Evolutionary conservation across 2,797 vertebrate species (phyloP).

Genomic region (Fratercula arctica): DNA sequence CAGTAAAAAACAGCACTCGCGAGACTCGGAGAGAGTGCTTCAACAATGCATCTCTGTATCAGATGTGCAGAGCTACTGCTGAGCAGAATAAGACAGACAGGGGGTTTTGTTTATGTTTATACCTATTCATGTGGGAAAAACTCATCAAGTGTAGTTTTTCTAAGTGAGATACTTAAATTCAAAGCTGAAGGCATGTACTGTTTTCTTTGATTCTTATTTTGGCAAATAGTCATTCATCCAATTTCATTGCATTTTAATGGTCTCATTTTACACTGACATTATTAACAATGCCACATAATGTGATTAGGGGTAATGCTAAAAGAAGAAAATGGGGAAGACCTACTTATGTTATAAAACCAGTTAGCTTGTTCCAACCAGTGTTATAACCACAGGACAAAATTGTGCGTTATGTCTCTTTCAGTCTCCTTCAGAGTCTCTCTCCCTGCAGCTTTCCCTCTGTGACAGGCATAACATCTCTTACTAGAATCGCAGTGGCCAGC

Average conservation of each 20-base stretch:
- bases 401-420: background rate
- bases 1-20: background rate
- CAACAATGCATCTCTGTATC: background rate
- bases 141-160: background rate
- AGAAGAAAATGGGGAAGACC: background rate
- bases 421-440: background rate
- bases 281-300: background rate
- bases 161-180: background rate
- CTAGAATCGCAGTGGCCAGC: background rate
- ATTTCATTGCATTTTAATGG: background rate
- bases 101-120: background rate
- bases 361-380: background rate
- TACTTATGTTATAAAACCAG: background rate
- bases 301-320: background rate
- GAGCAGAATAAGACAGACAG: background rate
- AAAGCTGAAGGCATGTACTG: background rate
- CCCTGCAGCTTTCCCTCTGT: accelerated
- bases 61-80: background rate
- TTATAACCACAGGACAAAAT: background rate
- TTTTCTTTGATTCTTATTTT: background rate
- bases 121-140: background rate
- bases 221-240: background rate
- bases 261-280: background rate
- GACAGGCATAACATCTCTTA: background rate
- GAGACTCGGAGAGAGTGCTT: background rate